A percentile compares a stretch with the other conserved stretches of the same genome.
Conservation (phyloP, 2,113 vertebrate genomes). For the Fregetta grallaria region DNA sequence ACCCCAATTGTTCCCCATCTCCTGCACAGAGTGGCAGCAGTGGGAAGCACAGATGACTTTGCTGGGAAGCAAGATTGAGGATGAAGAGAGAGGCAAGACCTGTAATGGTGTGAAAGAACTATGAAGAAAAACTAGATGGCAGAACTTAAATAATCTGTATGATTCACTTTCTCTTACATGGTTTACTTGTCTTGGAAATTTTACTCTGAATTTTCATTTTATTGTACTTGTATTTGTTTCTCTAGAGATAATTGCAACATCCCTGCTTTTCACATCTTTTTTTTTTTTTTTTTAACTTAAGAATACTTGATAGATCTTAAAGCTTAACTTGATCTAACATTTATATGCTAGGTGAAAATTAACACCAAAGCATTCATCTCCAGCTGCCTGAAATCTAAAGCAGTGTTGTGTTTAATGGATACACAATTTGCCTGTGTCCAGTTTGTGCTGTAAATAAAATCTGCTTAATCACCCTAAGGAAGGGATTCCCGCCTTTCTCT, state of each 20-base stretch:
- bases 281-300: not conserved
- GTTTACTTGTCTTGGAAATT: not conserved
- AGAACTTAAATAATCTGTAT: not conserved
- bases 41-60: not conserved
- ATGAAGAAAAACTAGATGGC: not conserved
- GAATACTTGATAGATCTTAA: not conserved
- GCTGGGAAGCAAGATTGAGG: not conserved
- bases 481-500: slow-evolving; percentile 8
- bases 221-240: not conserved
- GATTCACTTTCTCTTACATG: not conserved
- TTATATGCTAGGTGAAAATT: slow-evolving; percentile 6
- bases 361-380: not conserved
- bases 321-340: not conserved
- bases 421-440: slow-evolving; percentile 27
- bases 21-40: not conserved
- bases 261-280: not conserved
- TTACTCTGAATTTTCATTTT: not conserved
- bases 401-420: not conserved
- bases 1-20: not conserved
- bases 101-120: not conserved
- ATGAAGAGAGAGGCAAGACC: not conserved
- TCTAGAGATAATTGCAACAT: not conserved
- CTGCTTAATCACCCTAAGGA: slow-evolving; percentile 29
- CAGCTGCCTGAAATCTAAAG: slow-evolving; percentile 25
- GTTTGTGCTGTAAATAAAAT: slow-evolving; percentile 52